Conservation (phyloP, 1,140 invertebrate genomes). For the Argopecten irradians region DNA sequence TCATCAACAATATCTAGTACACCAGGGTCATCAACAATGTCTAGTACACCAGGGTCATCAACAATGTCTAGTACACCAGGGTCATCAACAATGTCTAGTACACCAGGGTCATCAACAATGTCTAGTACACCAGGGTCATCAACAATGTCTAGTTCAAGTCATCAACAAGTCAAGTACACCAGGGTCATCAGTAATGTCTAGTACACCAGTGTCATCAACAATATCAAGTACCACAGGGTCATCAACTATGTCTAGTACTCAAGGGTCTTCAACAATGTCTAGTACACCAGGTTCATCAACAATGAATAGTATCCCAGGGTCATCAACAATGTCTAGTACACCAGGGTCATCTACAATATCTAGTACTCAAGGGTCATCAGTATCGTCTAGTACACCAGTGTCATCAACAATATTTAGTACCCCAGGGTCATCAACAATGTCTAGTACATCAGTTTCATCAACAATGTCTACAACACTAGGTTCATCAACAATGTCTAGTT, state of each 20-base stretch:
- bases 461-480: not conserved
- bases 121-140: not conserved
- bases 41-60: not conserved
- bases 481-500: too few relatives aligned
- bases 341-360: not conserved
- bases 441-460: not conserved
- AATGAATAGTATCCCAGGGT: not conserved
- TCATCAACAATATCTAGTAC: not conserved
- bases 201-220: not conserved
- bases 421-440: not conserved
- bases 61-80: not conserved
- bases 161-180: too few relatives aligned
- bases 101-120: not conserved
- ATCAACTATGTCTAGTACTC: not conserved
- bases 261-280: not conserved
- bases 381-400: not conserved
- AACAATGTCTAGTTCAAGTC: too few relatives aligned
- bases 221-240: not conserved
- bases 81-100: not conserved
- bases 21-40: not conserved
- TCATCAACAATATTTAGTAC: not conserved
- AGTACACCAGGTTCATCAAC: not conserved
- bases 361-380: not conserved
- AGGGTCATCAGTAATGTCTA: not conserved
- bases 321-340: not conserved